Evolutionary conservation across 1,140 invertebrate species (phyloP).

Genomic region (Hyposmocoma kahamanoa): DNA sequence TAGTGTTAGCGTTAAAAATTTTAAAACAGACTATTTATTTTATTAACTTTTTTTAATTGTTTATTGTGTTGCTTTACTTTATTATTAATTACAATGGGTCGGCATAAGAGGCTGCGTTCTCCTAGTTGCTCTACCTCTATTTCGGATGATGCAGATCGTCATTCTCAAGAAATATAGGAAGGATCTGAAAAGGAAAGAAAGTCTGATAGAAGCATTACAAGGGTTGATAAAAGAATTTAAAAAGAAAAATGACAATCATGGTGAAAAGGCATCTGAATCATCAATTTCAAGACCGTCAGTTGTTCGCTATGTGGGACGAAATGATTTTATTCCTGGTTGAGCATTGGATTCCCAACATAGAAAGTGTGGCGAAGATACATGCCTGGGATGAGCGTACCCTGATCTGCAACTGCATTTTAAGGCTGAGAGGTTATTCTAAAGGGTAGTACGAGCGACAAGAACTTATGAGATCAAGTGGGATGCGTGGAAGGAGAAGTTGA

Average conservation of each 20-base stretch:
- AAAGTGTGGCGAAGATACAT: conserved; percentile 8
- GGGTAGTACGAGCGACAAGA: conserved; percentile 7
- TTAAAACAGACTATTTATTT: no score
- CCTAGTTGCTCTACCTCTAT: not conserved
- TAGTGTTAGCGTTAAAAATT: no score
- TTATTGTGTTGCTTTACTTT: no score
- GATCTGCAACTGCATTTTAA: conserved; percentile 10
- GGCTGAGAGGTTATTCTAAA: conserved; percentile 9
- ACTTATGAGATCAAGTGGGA: conserved; percentile 8
- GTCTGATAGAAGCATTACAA: not conserved
- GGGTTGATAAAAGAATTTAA: conserved; percentile 3
- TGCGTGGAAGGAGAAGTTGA: conserved; percentile 5
- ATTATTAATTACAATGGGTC: not conserved
- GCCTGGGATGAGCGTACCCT: conserved; percentile 10
- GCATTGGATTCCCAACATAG: conserved; percentile 10
- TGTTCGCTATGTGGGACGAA: not conserved
- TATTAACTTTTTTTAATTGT: no score
- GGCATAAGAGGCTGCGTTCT: not conserved
- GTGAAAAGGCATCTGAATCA: not conserved
- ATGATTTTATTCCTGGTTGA: conserved; percentile 6
- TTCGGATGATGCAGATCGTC: not conserved
- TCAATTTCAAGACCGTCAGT: not conserved
- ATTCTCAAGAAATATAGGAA: not conserved
- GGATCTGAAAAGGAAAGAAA: not conserved
- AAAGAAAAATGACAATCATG: not conserved